A percentile compares a stretch with the other conserved stretches of the same genome.
phyloP scores from a whole-genome alignment of 2,888 invertebrate genomes.

The Blomia tropicalis region DNA sequence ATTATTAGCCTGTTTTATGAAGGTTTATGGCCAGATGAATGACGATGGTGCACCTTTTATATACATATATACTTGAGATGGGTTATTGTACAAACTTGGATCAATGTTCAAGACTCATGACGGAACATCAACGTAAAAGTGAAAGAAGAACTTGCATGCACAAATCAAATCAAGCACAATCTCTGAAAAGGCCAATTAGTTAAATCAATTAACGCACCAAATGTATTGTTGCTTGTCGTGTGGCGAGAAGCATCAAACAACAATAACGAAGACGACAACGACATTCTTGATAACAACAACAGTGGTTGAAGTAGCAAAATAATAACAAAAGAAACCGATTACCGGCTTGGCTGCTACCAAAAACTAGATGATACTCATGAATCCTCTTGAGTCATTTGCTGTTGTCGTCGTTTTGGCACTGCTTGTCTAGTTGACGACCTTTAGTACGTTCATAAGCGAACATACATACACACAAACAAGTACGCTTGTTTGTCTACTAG shows the following conservation, averaged over 20 bases:
- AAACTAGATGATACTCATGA: not conserved
- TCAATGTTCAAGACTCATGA: no score
- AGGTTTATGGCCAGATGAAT: no score
- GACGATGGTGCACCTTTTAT: no score
- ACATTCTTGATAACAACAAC: not conserved
- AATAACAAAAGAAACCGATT: no score
- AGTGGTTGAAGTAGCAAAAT: not conserved
- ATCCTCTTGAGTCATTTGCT: not conserved
- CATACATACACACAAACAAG: not conserved
- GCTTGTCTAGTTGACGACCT: not conserved
- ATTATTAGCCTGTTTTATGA: no score
- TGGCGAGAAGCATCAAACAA: not conserved
- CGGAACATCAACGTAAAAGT: no score
- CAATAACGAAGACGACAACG: not conserved
- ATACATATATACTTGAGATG: no score
- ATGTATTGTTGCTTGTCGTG: not conserved
- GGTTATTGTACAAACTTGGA: no score
- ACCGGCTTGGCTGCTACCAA: no score
- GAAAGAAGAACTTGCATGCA: not conserved
- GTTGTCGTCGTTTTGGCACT: not conserved
- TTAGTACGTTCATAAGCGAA: no score
- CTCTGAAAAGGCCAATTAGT: not conserved
- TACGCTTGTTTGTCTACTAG: constrained; percentile 11
- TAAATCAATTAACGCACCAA: constrained; percentile 10
- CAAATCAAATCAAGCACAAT: not conserved